Evolutionary conservation across 2,113 vertebrate genomes (phyloP), one percentile per base, ranked within the genome.

Genomic region (Salvelinus sp.): DNA sequence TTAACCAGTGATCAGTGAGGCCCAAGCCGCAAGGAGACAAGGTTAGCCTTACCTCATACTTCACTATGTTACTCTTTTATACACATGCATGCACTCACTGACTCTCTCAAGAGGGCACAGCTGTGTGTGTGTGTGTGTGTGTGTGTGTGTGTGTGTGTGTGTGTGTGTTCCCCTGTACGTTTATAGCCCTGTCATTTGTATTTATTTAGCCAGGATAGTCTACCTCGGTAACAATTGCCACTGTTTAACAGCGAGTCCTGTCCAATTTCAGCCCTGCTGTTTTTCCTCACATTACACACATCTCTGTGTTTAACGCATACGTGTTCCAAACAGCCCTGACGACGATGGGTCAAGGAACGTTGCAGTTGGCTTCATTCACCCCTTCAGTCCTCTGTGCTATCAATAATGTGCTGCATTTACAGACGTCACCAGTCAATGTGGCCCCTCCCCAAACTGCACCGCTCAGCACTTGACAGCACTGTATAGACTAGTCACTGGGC

Each of bases 341-440:
- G 6, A 62, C 1, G 58, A 23, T 20, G 54, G 13, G n/a, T 23
- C 20, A 7, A 62, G n/a, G 6, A 62, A 62, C n/a, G n/a, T 22
- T 4, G 6, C 20, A 0, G 4, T 16, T 62, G 7, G 3, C 54
- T 18, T 57, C 54, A 22, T 7, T 22, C n/a, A n/a, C 20, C 16
- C 50, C 4, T 54, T 1, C 18, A 54, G 50, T 54, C n/a, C 58
- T n/a, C 58, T n/a, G 22, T 22, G n/a, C n/a, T 3, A 2, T 16
- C n/a, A 62, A 62, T 22, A 62, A 62, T 16, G 16, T 22, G 7
- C 58, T 62, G 9, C 20, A 47, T 22, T 38, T 18, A 18, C 65
- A 69, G 33, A 48, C 68, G 68, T 69, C 38, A 48, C 33, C 68
- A 68, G 23, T 28, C 73, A 33, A 47, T 7, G 38, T 18, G n/a